phyloP scores from a whole-genome alignment of 2,888 invertebrate species.

The Nyleta sp. region DNA sequence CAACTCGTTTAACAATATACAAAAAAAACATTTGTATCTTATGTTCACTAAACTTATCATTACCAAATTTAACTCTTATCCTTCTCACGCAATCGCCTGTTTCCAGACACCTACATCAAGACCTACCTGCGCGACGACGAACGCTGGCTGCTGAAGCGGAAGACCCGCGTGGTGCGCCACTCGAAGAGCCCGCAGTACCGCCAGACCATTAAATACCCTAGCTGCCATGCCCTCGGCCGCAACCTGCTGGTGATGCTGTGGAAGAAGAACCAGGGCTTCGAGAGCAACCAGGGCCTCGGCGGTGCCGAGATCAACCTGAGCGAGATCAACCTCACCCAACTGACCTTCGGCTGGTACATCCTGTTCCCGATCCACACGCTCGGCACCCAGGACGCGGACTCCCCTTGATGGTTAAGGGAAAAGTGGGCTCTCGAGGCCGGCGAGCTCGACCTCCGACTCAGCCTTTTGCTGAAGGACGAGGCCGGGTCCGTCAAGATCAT shows the following conservation, averaged over 20 bases:
- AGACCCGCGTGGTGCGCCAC: constrained; percentile 92
- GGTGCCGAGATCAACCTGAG: constrained; percentile 94
- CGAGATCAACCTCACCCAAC: constrained; percentile 90
- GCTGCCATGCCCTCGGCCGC: constrained; percentile 89
- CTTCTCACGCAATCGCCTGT: background rate
- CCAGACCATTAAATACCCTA: constrained; percentile 92
- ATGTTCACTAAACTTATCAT: too few relatives aligned
- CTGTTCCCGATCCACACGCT: constrained; percentile 94
- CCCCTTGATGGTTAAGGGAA: constrained; percentile 83
- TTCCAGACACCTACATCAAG: constrained; percentile 95
- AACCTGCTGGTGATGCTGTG: constrained; percentile 95
- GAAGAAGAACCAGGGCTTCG: constrained; percentile 94
- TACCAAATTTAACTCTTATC: too few relatives aligned
- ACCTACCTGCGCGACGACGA: constrained; percentile 95
- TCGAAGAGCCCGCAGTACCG: constrained; percentile 93
- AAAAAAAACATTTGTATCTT: background rate
- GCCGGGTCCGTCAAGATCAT: constrained; percentile 79
- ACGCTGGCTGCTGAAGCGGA: constrained; percentile 94
- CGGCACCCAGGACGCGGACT: constrained; percentile 86
- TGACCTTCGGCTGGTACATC: constrained; percentile 95
- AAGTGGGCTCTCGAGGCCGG: constrained; percentile 81
- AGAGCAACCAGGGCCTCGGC: constrained; percentile 91
- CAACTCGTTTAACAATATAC: too few relatives aligned
- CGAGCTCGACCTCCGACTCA: constrained; percentile 79
- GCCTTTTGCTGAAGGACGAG: constrained; percentile 79